phyloP scores from a whole-genome alignment of 2,888 invertebrate species.

The Nasonia oneida region DNA sequence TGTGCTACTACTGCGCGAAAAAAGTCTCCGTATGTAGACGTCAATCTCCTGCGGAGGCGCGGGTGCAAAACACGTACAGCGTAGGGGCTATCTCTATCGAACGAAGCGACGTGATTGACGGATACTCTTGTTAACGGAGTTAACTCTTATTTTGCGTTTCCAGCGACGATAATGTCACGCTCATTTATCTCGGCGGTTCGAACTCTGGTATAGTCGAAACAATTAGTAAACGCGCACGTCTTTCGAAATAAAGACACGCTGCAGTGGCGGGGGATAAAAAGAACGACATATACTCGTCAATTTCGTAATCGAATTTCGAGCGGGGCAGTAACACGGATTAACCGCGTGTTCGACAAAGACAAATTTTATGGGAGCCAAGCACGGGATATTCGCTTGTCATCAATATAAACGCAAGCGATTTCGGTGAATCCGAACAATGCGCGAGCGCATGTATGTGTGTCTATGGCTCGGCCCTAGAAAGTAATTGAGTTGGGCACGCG shows the following conservation, averaged over 20 bases:
- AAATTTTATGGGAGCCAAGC: slow-evolving; percentile 46
- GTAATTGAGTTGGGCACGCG: slow-evolving; percentile 79
- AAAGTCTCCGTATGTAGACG: not conserved
- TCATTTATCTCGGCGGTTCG: not conserved
- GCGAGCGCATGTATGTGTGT: not conserved
- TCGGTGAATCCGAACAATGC: slow-evolving; percentile 45
- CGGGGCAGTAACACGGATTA: not conserved
- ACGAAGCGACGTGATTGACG: slow-evolving; percentile 68
- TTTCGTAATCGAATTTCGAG: slow-evolving; percentile 54
- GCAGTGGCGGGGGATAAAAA: too few relatives aligned
- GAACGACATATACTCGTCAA: slow-evolving; percentile 13
- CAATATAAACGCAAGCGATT: slow-evolving; percentile 19
- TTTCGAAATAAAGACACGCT: too few relatives aligned
- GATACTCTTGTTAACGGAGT: slow-evolving; percentile 63
- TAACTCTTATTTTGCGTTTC: slow-evolving; percentile 66
- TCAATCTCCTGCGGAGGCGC: not conserved
- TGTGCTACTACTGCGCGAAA: not conserved
- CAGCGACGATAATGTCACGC: slow-evolving; percentile 29
- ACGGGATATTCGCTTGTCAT: slow-evolving; percentile 35
- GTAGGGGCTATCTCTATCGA: not conserved
- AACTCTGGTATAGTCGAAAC: too few relatives aligned
- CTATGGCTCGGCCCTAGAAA: slow-evolving; percentile 66
- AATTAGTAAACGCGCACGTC: too few relatives aligned
- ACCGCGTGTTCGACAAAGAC: slow-evolving; percentile 29
- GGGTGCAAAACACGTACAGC: slow-evolving; percentile 1